Conservation (phyloP, 1,140 invertebrate genomes). For the Drosophila subobscura region DNA sequence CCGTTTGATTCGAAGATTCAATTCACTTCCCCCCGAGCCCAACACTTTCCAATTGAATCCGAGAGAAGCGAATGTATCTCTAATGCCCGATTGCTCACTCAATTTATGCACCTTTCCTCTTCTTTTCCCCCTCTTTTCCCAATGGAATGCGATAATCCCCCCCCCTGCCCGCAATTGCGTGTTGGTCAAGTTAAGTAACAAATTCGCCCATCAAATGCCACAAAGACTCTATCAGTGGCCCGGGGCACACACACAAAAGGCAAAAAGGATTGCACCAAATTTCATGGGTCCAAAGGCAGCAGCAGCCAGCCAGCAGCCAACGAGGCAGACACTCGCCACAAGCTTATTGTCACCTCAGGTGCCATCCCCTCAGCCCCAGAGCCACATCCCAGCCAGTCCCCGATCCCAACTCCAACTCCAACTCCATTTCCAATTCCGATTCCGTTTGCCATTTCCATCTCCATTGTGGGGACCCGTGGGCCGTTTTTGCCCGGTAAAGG, state of each 20-base stretch:
- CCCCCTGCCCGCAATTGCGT: slow-evolving; percentile 63
- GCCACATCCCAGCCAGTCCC: neutral
- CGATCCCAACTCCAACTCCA: slow-evolving; percentile 31
- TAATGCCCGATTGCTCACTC: slow-evolving; percentile 36
- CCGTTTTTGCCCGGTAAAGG: slow-evolving; percentile 38
- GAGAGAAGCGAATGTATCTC: slow-evolving; percentile 18
- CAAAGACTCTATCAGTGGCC: slow-evolving; percentile 73
- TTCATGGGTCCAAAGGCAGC: slow-evolving; percentile 44
- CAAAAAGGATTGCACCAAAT: slow-evolving; percentile 73
- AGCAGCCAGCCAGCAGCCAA: slow-evolving; percentile 15
- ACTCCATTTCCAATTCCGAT: slow-evolving; percentile 25
- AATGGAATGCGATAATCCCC: slow-evolving; percentile 10
- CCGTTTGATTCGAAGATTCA: slow-evolving; percentile 12
- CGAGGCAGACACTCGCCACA: slow-evolving; percentile 26
- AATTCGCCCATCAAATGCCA: slow-evolving; percentile 83
- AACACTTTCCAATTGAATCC: slow-evolving; percentile 24
- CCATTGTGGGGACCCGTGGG: slow-evolving; percentile 54
- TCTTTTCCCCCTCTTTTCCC: neutral
- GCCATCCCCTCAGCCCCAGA: neutral
- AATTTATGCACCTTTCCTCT: slow-evolving; percentile 70
- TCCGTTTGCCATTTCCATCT: slow-evolving; percentile 41
- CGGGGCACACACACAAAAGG: slow-evolving; percentile 63
- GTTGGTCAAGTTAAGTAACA: slow-evolving; percentile 76
- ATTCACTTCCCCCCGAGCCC: neutral
- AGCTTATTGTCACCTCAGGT: slow-evolving; percentile 79